Percentiles rank a stretch among this genome's conserved stretches.
These are phyloP conservation scores for Orbicella faveolata DNA, from an alignment of 64 coral and sea anemone species.

Conservation along the genomic window DNA sequence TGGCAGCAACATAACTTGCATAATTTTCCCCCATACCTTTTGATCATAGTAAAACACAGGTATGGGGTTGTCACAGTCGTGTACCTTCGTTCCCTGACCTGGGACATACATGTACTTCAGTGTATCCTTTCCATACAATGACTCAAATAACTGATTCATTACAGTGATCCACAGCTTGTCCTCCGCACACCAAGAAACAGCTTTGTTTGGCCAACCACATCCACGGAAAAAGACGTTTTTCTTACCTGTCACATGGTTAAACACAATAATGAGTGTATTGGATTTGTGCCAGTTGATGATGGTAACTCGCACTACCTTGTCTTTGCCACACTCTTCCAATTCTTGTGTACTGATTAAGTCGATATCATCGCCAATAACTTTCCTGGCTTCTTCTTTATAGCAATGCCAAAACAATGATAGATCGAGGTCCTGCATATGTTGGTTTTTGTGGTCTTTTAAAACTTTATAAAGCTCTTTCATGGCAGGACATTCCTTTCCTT, in stretches of 20 bases:
- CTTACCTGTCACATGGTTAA: constrained; percentile 17
- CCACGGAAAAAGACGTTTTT: constrained; percentile 9
- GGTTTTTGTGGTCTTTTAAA: too few species aligned
- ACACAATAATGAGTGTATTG: background rate
- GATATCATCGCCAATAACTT: too few species aligned
- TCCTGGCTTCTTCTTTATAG: background rate
- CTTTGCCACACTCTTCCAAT: too few species aligned
- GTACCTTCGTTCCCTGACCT: too few species aligned
- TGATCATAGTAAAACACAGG: too few species aligned
- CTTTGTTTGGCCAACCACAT: constrained; percentile 9
- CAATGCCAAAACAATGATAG: background rate
- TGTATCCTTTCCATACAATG: background rate
- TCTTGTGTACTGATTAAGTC: too few species aligned
- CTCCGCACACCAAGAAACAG: background rate
- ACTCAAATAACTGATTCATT: background rate
- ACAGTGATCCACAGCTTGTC: background rate
- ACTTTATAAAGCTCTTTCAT: too few species aligned
- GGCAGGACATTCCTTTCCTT: too few species aligned
- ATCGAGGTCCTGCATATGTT: background rate
- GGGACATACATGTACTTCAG: background rate
- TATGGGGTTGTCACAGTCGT: too few species aligned
- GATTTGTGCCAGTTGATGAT: too few species aligned
- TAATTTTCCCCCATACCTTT: background rate
- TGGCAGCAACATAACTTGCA: background rate
- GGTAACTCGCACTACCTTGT: too few species aligned